Evolutionary conservation across 1,140 invertebrate genomes (phyloP), one percentile per base, ranked within the genome.

Genomic region (Drosophila sp.): DNA sequence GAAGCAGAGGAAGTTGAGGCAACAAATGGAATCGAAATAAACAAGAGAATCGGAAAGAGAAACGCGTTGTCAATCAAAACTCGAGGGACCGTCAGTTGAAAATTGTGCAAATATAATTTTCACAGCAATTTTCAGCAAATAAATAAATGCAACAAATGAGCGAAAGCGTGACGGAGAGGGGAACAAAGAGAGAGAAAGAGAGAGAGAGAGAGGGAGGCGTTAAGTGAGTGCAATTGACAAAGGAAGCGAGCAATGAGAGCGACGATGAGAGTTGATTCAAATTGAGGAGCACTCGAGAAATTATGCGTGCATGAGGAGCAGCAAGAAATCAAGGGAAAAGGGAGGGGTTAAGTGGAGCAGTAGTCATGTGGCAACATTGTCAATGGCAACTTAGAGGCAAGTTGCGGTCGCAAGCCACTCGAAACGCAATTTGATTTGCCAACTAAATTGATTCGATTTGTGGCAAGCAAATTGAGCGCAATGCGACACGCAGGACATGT

Each of bases 221-320:
- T 86, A 86, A 86, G 75, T 86, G 61, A 86, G 82, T 78, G 82
- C 82, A 86, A 86, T 86, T 86, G 82, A 81, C 81, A 81, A 90
- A 90, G 87, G 86, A 90, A 90, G 71, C 59, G 58, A 74, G 66
- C 72, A 90, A 87, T 89, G 76, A 81, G 48, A 46, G 67, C 40
- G 41, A 16, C 40, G 66, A 62, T 54, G 48, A 62, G 48, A 62
- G 9, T 59, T 80, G 79, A 70, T 73, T 62, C 72, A 57, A 69
- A 32, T 59, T 29, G 57, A 86, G 78, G 36, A 72, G 66, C 76
- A 79, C 86, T 89, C 27, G 66, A 86, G 66, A 89, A 89, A 89
- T 90, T 86, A 89, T 89, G 86, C 86, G 72, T 89, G 81, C 81
- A 76, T 81, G 70, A 46, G 58, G 41, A 66, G 32, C 48, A 43